Evolutionary conservation across 1,140 invertebrate genomes (phyloP), one percentile per base, ranked within the genome.

Genomic region (Calosoma granatense): DNA sequence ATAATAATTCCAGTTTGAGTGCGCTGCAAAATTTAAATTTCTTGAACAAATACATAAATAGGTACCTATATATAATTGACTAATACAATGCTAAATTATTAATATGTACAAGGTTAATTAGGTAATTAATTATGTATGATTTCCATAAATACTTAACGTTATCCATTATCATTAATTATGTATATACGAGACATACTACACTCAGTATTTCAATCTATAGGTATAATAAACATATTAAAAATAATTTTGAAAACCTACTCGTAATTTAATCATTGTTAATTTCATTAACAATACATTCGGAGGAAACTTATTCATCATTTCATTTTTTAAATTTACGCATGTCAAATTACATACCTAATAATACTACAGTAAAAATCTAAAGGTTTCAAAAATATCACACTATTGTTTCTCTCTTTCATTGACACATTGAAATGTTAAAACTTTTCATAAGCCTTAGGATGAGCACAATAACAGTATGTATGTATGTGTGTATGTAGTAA

Each of bases 321-420:
- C 9, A 12, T 9, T 47, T 11, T 4, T 47, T 47, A 17, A 30
- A 30, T n/a, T 47, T 47, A 47, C 41, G 6, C 41, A 47, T 47
- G 17, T 47, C 17, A 4, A 17, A 47, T 12, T 47, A 47, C 17
- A 12, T 47, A 12, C 15, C 17, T 47, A 47, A 47, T 47, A 47
- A 47, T 47, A 12, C 41, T 47, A 47, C 17, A 47, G 41, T 47
- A 47, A 47, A 47, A 47, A 47, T 47, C 41, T 47, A 47, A 47
- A 47, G 41, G 41, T 47, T 47, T 47, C 41, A 47, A 47, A 47
- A 47, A 47, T 47, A 47, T 47, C 41, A 47, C 41, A 47, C 17
- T 47, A 9, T 47, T 47, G 9, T 47, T 47, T 47, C 15, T 47
- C 41, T 17, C 41, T 12, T 47, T 47, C 41, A 47, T 47, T 47